Evolutionary conservation across 2,888 invertebrate species (phyloP).

Genomic region (Heliconius erato): DNA sequence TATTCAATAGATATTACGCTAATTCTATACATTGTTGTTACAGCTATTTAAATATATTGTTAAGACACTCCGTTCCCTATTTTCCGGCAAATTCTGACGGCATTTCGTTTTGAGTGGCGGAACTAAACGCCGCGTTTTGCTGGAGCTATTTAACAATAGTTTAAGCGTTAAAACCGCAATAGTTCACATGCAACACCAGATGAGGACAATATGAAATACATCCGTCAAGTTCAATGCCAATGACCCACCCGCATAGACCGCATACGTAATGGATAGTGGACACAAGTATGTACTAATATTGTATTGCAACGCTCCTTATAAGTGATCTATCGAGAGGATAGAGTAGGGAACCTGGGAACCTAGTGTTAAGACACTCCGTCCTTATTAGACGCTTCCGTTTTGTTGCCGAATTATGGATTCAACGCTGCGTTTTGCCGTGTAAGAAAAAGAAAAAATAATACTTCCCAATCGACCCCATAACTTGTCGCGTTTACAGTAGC

Average conservation of each 20-base stretch:
- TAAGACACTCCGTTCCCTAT: too few species aligned
- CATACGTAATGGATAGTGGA: not conserved
- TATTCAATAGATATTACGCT: too few species aligned
- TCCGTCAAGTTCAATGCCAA: constrained; percentile 18
- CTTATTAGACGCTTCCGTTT: too few species aligned
- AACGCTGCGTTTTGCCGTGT: not conserved
- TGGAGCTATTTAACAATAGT: not conserved
- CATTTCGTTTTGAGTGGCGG: too few species aligned
- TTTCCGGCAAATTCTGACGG: too few species aligned
- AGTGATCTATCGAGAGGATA: too few species aligned
- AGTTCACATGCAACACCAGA: not conserved
- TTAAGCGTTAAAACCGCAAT: not conserved
- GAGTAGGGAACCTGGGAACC: not conserved
- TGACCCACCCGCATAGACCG: constrained; percentile 20
- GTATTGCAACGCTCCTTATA: too few species aligned
- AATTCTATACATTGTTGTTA: too few species aligned
- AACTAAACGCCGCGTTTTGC: too few species aligned
- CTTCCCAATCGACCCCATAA: not conserved
- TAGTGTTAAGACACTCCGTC: not conserved
- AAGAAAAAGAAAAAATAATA: not conserved
- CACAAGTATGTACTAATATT: too few species aligned
- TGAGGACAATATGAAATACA: constrained; percentile 4
- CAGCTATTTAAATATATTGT: too few species aligned
- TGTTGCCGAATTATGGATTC: too few species aligned
- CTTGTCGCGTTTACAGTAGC: not conserved